A percentile compares a stretch with the other conserved stretches of the same genome.
Conservation (phyloP, 2,113 vertebrate species). For the Andinoacara biseriatus region DNA sequence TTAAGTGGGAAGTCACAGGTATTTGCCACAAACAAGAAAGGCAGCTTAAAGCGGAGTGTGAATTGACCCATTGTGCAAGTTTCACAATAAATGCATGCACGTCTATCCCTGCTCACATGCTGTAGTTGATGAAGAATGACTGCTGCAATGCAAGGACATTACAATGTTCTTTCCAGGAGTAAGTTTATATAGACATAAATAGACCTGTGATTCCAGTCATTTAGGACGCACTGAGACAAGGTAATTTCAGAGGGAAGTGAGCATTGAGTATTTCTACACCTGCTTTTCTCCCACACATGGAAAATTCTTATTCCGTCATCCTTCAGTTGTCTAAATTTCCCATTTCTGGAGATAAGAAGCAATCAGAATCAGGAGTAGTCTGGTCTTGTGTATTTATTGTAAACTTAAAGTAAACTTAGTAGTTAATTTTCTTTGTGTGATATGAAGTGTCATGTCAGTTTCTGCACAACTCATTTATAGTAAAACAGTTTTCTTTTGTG, state of each 20-base stretch:
- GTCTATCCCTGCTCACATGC: not conserved
- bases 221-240: not conserved
- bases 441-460: not conserved
- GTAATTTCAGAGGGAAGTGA: not conserved
- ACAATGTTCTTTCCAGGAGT: not conserved
- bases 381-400: not conserved
- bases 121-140: not conserved
- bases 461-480: not conserved
- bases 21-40: not conserved
- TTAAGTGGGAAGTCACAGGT: not conserved
- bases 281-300: not conserved
- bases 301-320: not conserved
- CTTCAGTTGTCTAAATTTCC: too few relatives aligned
- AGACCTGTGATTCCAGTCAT: not conserved
- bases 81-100: not conserved
- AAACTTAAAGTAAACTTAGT: too few relatives aligned
- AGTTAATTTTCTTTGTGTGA: not conserved
- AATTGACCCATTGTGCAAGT: not conserved
- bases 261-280: not conserved
- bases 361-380: not conserved
- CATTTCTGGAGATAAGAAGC: not conserved
- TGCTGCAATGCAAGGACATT: too few relatives aligned
- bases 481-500: not conserved
- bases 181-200: not conserved
- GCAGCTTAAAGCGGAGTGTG: not conserved